Conservation (phyloP, 2,888 invertebrate genomes). For the Cephalotes varians region DNA sequence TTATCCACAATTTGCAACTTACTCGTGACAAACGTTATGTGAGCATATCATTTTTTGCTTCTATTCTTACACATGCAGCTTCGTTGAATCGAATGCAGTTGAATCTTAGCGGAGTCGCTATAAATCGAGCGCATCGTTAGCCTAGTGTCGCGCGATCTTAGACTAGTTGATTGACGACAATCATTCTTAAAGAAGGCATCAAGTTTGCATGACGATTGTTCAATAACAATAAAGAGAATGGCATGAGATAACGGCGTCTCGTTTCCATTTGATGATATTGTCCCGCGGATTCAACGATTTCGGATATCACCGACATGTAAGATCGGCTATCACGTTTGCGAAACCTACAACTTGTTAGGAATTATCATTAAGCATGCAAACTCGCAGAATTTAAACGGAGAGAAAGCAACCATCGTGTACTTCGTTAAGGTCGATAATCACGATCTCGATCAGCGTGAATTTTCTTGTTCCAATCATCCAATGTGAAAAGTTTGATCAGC, state of each 20-base stretch:
- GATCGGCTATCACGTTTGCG: not conserved
- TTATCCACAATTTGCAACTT: not conserved
- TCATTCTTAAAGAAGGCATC: conserved; percentile 2
- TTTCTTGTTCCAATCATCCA: not conserved
- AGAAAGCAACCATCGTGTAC: not conserved
- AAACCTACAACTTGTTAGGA: not conserved
- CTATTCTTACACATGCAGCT: not conserved
- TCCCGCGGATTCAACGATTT: not conserved
- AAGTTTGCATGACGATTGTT: conserved; percentile 10
- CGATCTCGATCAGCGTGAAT: not conserved
- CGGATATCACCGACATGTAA: not conserved
- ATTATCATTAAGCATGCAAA: not conserved
- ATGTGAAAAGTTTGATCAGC: conserved; percentile 25
- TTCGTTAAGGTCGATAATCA: not conserved
- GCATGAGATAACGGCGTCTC: not conserved
- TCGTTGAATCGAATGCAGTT: not conserved
- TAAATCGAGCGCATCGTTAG: not conserved
- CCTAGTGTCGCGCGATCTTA: not conserved
- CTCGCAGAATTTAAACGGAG: not conserved
- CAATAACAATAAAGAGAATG: not conserved
- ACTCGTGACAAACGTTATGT: not conserved
- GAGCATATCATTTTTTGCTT: not conserved
- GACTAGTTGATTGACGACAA: conserved; percentile 11
- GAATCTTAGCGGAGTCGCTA: not conserved
- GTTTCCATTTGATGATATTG: not conserved